Base-by-base conservation (phyloP, 2,888 invertebrate genomes). In the Andrena camellia region DNA sequence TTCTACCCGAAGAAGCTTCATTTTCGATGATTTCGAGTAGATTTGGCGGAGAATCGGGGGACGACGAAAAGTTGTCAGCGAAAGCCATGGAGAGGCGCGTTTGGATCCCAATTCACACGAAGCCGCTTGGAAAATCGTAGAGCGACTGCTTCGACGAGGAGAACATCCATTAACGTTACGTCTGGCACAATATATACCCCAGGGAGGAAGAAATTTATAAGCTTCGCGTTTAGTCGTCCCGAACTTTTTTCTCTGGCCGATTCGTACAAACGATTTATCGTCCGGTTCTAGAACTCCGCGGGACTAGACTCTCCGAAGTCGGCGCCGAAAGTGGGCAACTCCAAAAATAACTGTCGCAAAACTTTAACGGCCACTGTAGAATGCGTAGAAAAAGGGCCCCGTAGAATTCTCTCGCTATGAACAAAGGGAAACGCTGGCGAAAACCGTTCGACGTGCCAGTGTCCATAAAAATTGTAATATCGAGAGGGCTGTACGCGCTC, bases 391-490 rank as follows among this genome's bases (percentile, higher is more conserved):
- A 59, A 29, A 52, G n/a, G 59, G 71, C 52, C 54, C 33, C 20
- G n/a, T 26, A 52, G 35, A 70, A 42, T 74, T 60, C 50, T 23
- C 35, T 48, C 57, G 68, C n/a, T 13, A 42, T 1, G 42, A 13
- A 50, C 57, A 50, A 66, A 67, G 33, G 29, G 20, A 66, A 31
- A n/a, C 4, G n/a, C 8, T 35, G 4, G 31, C 7, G 52, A 64
- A 59, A 10, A 2, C 29, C 3, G n/a, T 60, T 78, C 33, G 68
- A 10, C 23, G 20, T 26, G 35, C 10, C 7, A 35, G 13, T 17
- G 48, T 50, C 23, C 17, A 52, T 80, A 79, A 80, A 79, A 79
- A 50, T 64, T 78, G 80, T 80, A 70, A 79, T 80, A 80, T 70
- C 70, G 80, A 31, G 60, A 70, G 52, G 50, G 71, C 66, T 59